Conservation (phyloP, 2,888 invertebrate species). For the Stenchaetothrips biformis region DNA sequence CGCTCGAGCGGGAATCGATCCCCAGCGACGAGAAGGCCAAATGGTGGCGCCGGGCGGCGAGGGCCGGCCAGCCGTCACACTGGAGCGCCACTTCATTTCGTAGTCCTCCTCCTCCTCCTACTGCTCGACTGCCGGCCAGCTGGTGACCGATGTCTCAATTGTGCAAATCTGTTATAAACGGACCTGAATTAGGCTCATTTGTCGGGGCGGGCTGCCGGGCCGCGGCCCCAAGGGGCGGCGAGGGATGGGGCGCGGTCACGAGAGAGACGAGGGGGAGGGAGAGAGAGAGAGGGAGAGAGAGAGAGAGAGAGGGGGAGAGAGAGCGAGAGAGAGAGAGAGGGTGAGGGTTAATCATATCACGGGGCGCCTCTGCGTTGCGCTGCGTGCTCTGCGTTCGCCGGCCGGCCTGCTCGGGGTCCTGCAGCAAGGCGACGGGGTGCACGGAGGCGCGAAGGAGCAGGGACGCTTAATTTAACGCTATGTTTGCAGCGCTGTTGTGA, state of each 20-base stretch:
- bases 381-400: not conserved
- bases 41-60: not conserved
- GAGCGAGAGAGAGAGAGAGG: constrained; percentile 9
- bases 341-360: constrained; percentile 14
- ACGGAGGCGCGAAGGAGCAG: not conserved
- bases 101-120: not conserved
- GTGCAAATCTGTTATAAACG: constrained; percentile 25
- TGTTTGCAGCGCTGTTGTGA: constrained; percentile 19
- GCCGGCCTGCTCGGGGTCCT: not conserved
- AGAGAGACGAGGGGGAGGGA: not conserved
- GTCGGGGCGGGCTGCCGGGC: constrained; percentile 19
- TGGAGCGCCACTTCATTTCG: not conserved
- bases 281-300: not conserved
- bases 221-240: constrained; percentile 28
- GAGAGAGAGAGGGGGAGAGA: not conserved
- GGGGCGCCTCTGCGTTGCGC: not conserved
- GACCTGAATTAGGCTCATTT: constrained; percentile 16
- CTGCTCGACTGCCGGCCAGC: not conserved
- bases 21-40: not conserved
- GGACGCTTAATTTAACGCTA: constrained; percentile 20
- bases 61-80: not conserved
- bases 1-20: too few relatives aligned
- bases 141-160: constrained; percentile 22
- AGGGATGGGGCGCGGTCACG: constrained; percentile 31
- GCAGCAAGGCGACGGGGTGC: not conserved